Conservation (phyloP, 2,113 vertebrate species). For the Mesoclemmys tuberculata region DNA sequence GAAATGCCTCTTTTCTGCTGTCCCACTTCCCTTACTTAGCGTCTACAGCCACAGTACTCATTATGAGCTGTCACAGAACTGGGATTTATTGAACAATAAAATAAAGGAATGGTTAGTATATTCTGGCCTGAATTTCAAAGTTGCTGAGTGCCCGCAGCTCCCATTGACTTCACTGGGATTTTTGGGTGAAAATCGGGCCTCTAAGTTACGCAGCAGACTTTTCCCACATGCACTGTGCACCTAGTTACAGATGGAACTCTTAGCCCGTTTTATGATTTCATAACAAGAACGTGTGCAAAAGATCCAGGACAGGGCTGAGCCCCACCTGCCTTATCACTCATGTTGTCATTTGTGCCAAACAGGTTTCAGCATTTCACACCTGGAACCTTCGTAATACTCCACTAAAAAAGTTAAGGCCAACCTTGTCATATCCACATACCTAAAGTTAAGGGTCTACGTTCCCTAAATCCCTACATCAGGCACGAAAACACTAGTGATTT, state of each 20-base stretch:
- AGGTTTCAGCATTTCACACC: background rate
- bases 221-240: rapidly evolving
- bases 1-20: background rate
- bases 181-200: background rate
- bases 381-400: rapidly evolving
- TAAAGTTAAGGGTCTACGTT: background rate
- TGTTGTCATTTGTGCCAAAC: background rate
- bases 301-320: background rate
- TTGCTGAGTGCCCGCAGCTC: rapidly evolving
- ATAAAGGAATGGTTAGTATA: background rate
- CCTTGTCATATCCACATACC: background rate
- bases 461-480: rapidly evolving
- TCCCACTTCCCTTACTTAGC: background rate
- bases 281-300: background rate
- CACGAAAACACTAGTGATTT: background rate
- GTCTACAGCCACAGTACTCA: background rate
- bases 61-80: background rate
- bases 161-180: background rate
- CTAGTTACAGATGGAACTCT: background rate
- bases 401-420: background rate
- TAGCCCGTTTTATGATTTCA: background rate
- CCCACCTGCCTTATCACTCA: background rate
- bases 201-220: background rate
- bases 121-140: background rate
- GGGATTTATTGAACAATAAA: background rate